Evolutionary conservation across 2,797 vertebrate genomes (phyloP).

Genomic region (Catostomus latipinnis): DNA sequence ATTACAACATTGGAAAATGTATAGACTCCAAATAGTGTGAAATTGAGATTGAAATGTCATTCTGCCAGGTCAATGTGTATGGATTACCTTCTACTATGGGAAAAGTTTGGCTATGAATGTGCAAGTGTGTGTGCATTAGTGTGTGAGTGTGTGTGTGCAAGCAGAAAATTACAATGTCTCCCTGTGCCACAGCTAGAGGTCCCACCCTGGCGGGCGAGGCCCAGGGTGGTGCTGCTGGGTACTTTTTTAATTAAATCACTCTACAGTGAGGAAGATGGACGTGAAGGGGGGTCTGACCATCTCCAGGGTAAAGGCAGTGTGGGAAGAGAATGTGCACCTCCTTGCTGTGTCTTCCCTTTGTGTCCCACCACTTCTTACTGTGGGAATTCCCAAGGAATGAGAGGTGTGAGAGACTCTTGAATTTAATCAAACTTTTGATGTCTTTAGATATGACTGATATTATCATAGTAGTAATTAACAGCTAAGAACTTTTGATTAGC

Average conservation of each 20-base stretch:
- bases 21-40: neutral
- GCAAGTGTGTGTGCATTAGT: neutral
- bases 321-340: constrained; percentile 95
- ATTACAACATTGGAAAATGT: neutral
- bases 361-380: constrained; percentile 88
- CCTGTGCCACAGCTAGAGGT: constrained; percentile 80
- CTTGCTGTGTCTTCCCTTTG: constrained; percentile 87
- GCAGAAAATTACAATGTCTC: constrained; percentile 76
- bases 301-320: constrained; percentile 93
- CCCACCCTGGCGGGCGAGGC: constrained; percentile 87
- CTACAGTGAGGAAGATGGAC: constrained; percentile 70
- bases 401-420: constrained; percentile 55
- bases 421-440: constrained; percentile 31
- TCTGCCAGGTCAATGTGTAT: constrained; percentile 8
- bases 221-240: constrained; percentile 66
- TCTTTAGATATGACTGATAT: neutral
- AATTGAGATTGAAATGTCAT: neutral
- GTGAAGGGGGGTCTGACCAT: constrained; percentile 72
- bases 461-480: constrained; percentile 6
- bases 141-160: constrained; percentile 19
- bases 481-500: neutral
- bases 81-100: neutral
- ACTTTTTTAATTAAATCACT: constrained; percentile 88
- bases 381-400: constrained; percentile 86
- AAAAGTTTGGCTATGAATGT: neutral